Conservation (phyloP, 2,113 vertebrate species). For the Calcarius ornatus region DNA sequence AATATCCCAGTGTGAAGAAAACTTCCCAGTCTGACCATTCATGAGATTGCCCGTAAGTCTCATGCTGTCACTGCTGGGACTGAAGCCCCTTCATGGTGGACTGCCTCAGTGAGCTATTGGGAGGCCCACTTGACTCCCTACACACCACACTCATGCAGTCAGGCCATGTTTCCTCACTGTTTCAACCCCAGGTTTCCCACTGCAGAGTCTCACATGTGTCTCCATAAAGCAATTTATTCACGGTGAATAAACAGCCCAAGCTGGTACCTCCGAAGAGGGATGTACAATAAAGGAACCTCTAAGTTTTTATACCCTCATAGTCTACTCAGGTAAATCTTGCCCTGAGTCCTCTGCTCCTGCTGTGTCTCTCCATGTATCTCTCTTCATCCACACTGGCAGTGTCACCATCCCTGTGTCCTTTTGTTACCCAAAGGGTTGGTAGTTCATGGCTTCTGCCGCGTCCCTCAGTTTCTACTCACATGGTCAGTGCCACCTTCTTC, state of each 20-base stretch:
- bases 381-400: not conserved
- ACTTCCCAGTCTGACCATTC: not conserved
- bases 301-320: not conserved
- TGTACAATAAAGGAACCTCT: not conserved
- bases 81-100: rapidly evolving
- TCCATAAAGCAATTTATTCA: not conserved
- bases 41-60: not conserved
- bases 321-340: not conserved
- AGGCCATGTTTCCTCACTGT: not conserved
- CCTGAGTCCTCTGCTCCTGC: not conserved
- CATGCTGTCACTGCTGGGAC: not conserved
- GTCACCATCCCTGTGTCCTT: not conserved
- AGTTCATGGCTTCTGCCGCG: not conserved
- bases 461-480: not conserved
- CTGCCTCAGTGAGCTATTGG: not conserved
- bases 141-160: not conserved
- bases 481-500: not conserved
- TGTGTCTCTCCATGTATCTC: not conserved
- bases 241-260: rapidly evolving
- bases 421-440: not conserved
- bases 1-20: not conserved
- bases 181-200: not conserved
- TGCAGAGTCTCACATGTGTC: not conserved
- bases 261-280: not conserved
- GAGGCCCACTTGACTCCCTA: not conserved